Percentiles rank a stretch among this genome's conserved stretches.
Evolutionary conservation across 2,113 vertebrate species (phyloP).

Genomic region (Perccottus glenii): DNA sequence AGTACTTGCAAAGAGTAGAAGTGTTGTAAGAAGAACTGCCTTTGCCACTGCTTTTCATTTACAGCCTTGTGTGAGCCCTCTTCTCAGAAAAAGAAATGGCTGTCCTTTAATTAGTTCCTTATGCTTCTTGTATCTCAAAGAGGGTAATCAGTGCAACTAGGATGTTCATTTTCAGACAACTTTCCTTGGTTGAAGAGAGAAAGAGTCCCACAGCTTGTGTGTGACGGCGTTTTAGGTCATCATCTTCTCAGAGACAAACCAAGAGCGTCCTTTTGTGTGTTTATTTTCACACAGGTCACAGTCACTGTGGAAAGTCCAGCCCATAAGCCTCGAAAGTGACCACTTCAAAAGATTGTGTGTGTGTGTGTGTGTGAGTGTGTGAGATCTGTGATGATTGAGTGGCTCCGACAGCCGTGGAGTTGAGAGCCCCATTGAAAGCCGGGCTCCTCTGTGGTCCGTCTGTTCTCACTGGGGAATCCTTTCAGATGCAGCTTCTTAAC

Average conservation of each 20-base stretch:
- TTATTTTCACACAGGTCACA: constrained; percentile 69
- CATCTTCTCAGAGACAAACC: constrained; percentile 27
- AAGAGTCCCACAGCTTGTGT: constrained; percentile 28
- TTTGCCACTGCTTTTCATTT: constrained; percentile 14
- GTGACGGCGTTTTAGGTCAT: constrained; percentile 20
- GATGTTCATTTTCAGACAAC: constrained; percentile 24
- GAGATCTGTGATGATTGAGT: constrained; percentile 68
- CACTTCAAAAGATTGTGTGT: constrained; percentile 49
- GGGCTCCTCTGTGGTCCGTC: constrained; percentile 75
- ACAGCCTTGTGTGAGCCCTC: not conserved
- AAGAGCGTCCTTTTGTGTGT: constrained; percentile 60
- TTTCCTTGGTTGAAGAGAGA: constrained; percentile 26
- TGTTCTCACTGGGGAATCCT: constrained; percentile 73
- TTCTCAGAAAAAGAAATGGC: constrained; percentile 6
- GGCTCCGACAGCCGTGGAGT: constrained; percentile 71
- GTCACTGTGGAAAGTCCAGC: constrained; percentile 61
- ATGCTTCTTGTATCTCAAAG: constrained; percentile 34
- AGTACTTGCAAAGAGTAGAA: not conserved
- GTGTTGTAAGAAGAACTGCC: not conserved
- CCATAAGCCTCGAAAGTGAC: constrained; percentile 41
- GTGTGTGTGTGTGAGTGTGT: constrained; percentile 26
- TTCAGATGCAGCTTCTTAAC: constrained; percentile 61
- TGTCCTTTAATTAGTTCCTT: constrained; percentile 49
- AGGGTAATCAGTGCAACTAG: constrained; percentile 39
- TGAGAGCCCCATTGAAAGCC: constrained; percentile 67